phyloP scores from a whole-genome alignment of 2,797 vertebrate species.

The Florisuga fusca region DNA sequence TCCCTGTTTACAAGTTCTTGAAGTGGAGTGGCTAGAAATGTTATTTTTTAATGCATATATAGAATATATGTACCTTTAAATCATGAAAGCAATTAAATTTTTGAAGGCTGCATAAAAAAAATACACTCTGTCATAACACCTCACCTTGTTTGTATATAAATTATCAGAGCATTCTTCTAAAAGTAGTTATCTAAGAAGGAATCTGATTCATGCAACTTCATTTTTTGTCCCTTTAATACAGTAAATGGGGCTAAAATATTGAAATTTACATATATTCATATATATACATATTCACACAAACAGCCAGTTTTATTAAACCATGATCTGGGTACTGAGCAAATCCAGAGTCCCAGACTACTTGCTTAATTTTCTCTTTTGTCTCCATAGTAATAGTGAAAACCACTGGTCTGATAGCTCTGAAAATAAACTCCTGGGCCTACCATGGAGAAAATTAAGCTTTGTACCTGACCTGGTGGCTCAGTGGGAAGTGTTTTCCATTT shows the following conservation, averaged over 20 bases:
- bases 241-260: not conserved
- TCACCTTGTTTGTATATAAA: slow-evolving; percentile 59
- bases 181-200: slow-evolving; percentile 27
- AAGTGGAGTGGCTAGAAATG: slow-evolving; percentile 27
- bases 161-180: slow-evolving; percentile 39
- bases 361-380: not conserved
- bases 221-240: not conserved
- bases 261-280: not conserved
- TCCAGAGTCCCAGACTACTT: not conserved
- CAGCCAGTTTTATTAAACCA: slow-evolving; percentile 6
- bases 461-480: not conserved
- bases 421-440: not conserved
- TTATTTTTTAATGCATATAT: not conserved
- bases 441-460: not conserved
- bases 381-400: not conserved
- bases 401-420: not conserved
- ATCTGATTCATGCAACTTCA: slow-evolving; percentile 31
- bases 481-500: not conserved
- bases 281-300: not conserved
- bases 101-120: slow-evolving; percentile 51
- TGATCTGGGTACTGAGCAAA: not conserved
- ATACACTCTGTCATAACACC: slow-evolving; percentile 18
- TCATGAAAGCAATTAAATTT: slow-evolving; percentile 32
- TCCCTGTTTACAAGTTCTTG: slow-evolving; percentile 15
- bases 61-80: slow-evolving; percentile 56